These are phyloP conservation scores for Nebria salina DNA, from an alignment of 2,888 invertebrate genomes.

Conservation along the genomic window DNA sequence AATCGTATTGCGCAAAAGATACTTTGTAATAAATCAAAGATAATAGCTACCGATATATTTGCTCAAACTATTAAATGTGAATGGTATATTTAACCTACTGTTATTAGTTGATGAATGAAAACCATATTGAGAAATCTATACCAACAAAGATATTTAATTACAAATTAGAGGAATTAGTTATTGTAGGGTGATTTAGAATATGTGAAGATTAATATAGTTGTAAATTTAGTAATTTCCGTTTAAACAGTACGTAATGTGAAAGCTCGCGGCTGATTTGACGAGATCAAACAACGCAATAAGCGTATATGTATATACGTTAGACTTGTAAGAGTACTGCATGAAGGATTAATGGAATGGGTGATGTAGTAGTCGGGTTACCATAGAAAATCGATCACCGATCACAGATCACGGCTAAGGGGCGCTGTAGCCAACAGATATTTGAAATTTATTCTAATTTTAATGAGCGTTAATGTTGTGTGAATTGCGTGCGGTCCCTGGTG, in stretches of 20 bases:
- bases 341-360: constrained; percentile 27
- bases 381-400: constrained; percentile 25
- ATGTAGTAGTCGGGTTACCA: constrained; percentile 16
- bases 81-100: not conserved
- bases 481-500: constrained; percentile 40
- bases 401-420: not conserved
- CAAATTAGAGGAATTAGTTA: no score
- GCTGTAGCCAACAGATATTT: constrained; percentile 48
- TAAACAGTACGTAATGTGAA: not conserved
- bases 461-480: constrained; percentile 55
- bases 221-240: constrained; percentile 15
- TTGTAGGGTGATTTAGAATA: not conserved
- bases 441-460: constrained; percentile 58
- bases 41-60: not conserved
- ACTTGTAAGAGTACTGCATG: not conserved
- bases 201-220: no score
- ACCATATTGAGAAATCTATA: no score
- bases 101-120: no score
- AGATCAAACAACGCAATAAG: not conserved
- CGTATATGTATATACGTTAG: not conserved
- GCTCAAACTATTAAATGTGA: not conserved
- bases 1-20: not conserved
- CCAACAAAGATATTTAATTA: no score
- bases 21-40: not conserved
- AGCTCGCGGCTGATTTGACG: constrained; percentile 9